A percentile compares a stretch with the other conserved stretches of the same genome.
These are phyloP conservation scores for Leptinotarsa texana DNA, from an alignment of 1,140 invertebrate genomes.

Conservation along the genomic window DNA sequence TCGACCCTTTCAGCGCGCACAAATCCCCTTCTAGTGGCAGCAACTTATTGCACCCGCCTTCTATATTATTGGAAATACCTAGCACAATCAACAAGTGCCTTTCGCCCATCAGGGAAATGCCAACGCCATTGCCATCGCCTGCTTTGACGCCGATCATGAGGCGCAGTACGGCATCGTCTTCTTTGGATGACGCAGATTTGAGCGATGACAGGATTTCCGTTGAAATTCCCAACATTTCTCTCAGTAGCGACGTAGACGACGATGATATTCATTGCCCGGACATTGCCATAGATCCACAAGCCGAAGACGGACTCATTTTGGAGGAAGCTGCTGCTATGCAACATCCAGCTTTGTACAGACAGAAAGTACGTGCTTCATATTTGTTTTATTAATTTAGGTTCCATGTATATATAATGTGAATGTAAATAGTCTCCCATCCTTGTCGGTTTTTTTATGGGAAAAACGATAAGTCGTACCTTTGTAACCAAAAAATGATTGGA, in stretches of 20 bases:
- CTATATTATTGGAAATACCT: constrained; percentile 73
- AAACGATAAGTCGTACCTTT: too few relatives aligned
- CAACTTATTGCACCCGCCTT: constrained; percentile 67
- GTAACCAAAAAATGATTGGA: too few relatives aligned
- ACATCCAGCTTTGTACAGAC: constrained; percentile 43
- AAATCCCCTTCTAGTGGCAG: constrained; percentile 58
- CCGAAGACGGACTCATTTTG: constrained; percentile 52
- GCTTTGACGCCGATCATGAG: constrained; percentile 68
- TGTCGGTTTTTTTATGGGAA: too few relatives aligned
- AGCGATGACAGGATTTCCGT: constrained; percentile 55
- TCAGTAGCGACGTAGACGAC: constrained; percentile 52
- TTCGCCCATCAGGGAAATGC: constrained; percentile 73
- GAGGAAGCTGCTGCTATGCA: constrained; percentile 54
- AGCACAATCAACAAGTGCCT: constrained; percentile 71
- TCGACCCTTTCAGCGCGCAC: constrained; percentile 68
- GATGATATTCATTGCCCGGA: constrained; percentile 47
- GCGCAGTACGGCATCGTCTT: constrained; percentile 49
- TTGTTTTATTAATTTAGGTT: too few relatives aligned
- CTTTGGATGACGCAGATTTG: constrained; percentile 56
- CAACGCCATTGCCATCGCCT: constrained; percentile 71
- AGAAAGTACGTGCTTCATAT: constrained; percentile 38
- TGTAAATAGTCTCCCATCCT: too few relatives aligned
- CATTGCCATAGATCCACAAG: constrained; percentile 50
- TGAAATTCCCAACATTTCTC: constrained; percentile 54
- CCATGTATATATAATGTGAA: too few relatives aligned